Evolutionary conservation across 2,797 vertebrate genomes (phyloP), one percentile per base, ranked within the genome.

Genomic region (Sebastes hubbsi): DNA sequence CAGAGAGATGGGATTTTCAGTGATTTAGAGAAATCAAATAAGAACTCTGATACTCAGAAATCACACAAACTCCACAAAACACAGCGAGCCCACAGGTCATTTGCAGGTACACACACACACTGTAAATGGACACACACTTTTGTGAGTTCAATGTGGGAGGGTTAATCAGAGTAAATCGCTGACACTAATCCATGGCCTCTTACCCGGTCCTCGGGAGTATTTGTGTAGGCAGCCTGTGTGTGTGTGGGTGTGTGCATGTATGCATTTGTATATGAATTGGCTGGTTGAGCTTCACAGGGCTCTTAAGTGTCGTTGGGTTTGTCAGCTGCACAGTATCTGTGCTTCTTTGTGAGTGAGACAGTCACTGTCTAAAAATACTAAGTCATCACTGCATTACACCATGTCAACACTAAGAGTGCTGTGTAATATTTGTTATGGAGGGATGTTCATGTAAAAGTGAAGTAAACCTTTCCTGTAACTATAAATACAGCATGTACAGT

Each of bases 111-210:
- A 61, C n/a, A 55, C 66, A 68, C 58, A 72, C 38, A 72, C 32
- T 46, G 16, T 13, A 46, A 46, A 46, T 46, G 61, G 34, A 59
- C 5, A 36, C 69, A 81, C 67, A 66, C 64, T 4, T 38, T 11
- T 68, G 60, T 80, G 67, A 81, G 61, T 72, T 77, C 55, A 78
- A 73, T 69, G 72, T 82, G 79, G 71, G 81, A 67, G 82, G 29
- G 75, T 82, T 87, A 85, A 81, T 87, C 83, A 87, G 74, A 79
- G 72, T 88, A 85, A 89, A 89, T 81, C 61, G n/a, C 84, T 92
- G 87, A 91, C 85, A 82, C 86, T 83, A 86, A 92, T 88, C 87
- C 76, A 27, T 18, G 70, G 80, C 82, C 67, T 74, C 42, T 46
- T 46, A 49, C 52, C 70, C 49, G 0, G 29, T 59, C 20, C 58